Evolutionary conservation across 2,113 vertebrate genomes (phyloP).

Genomic region (Pterocles orientalis): DNA sequence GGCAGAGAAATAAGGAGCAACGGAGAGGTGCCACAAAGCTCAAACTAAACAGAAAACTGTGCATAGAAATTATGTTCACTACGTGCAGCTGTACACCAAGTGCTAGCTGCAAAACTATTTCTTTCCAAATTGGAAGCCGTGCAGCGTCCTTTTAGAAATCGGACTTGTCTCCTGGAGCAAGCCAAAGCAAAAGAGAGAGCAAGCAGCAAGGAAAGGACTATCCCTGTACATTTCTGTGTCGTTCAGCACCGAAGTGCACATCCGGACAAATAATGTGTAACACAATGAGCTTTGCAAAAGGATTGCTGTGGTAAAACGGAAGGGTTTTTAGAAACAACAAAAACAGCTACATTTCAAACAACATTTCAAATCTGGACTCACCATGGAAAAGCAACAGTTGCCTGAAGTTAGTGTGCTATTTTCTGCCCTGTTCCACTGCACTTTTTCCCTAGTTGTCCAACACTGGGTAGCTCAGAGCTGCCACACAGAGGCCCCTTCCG

Average conservation of each 20-base stretch:
- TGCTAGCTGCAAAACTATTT: conserved; percentile 46
- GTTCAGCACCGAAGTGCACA: background rate
- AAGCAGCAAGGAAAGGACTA: conserved; percentile 18
- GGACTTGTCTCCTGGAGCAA: conserved; percentile 29
- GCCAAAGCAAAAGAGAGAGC: background rate
- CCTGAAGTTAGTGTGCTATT: conserved; percentile 72
- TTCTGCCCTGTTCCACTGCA: conserved; percentile 77
- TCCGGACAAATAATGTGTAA: conserved; percentile 51
- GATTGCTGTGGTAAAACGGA: conserved; percentile 32
- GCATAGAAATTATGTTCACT: background rate
- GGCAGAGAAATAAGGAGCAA: conserved; percentile 50
- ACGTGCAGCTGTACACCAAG: background rate
- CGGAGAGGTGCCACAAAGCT: conserved; percentile 61
- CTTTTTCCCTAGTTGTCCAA: conserved; percentile 78
- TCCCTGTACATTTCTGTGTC: background rate
- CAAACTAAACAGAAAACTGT: conserved; percentile 49
- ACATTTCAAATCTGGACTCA: conserved; percentile 75
- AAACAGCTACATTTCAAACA: conserved; percentile 58
- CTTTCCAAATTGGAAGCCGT: conserved; percentile 8
- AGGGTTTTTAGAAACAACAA: conserved; percentile 47
- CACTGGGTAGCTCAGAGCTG: conserved; percentile 77
- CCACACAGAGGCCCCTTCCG: conserved; percentile 80
- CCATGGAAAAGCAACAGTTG: conserved; percentile 78
- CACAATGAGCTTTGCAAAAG: conserved; percentile 36
- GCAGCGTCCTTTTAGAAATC: conserved; percentile 19